Base-by-base conservation (phyloP, 1,140 invertebrate genomes). In the Musca vetustissima region DNA sequence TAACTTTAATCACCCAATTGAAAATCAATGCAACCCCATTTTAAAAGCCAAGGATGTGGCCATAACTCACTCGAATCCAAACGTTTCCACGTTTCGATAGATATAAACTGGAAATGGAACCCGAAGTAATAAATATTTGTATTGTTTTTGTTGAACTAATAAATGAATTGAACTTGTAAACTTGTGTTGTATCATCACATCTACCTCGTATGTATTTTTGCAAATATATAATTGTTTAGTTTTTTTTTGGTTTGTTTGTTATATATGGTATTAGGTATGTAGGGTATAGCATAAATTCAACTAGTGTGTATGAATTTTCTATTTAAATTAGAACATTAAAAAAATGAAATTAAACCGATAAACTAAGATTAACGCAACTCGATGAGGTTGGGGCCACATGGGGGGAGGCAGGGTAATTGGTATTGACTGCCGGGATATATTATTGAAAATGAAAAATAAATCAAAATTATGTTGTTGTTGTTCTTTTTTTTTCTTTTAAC, bases 231-330 rank as follows among this genome's bases (percentile, higher is more conserved):
- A 65, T 24, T 65, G 17, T 65, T 28, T 25, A 43, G 3, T n/a
- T 52, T 4, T 4, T 21, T 52, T 52, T 52, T 22, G 52, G 1
- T 22, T 4, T 24, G 19, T 50, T 19, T 66, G 64, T 66, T 61
- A 61, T 43, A 61, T 61, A 61, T 61, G 17, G 25, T 25, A 22
- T 19, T 52, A 21, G 9, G n/a, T 52, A 59, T 59, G 14, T 59
- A 32, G 17, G 53, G 43, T 66, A 49, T 66, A 66, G 49, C 43
- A 66, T 52, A 47, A 65, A 66, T 22, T 50, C 64, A 66, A 66
- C 64, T 66, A 49, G 43, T 66, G 64, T 49, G 47, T 50, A 66
- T 49, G 64, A 66, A 66, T 43, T 61, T 43, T 61, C 57, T 61
- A 61, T 36, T 61, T 17, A 61, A 49, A 24, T 48, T 28, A 66